These are phyloP conservation scores for Amniataba percoides DNA, from an alignment of 2,797 vertebrate species.

Conservation along the genomic window DNA sequence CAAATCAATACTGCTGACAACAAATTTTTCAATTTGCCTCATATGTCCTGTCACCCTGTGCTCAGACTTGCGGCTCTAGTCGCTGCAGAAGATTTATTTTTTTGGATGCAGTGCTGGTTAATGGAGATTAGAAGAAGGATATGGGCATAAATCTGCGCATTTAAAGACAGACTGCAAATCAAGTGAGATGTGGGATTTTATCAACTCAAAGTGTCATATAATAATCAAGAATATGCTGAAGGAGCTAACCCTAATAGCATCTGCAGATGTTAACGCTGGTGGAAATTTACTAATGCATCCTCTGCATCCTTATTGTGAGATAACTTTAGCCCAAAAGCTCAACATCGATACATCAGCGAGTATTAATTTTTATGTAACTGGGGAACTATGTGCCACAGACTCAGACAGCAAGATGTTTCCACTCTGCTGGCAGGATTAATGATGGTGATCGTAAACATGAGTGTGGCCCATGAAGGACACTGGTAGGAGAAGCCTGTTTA, in stretches of 20 bases:
- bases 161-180: not conserved
- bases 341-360: slow-evolving; percentile 41
- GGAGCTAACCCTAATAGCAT: not conserved
- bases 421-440: slow-evolving; percentile 69
- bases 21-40: slow-evolving; percentile 84
- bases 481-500: slow-evolving; percentile 70
- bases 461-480: slow-evolving; percentile 74
- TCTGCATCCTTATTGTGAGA: slow-evolving; percentile 28
- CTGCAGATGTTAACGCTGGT: not conserved
- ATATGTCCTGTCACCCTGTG: slow-evolving; percentile 76
- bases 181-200: not conserved
- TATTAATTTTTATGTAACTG: slow-evolving; percentile 59
- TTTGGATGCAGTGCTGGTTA: slow-evolving; percentile 21
- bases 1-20: slow-evolving; percentile 87
- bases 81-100: slow-evolving; percentile 19
- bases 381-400: slow-evolving; percentile 36
- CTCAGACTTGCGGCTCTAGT: slow-evolving; percentile 14
- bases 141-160: not conserved
- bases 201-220: not conserved
- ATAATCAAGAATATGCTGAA: not conserved
- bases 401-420: slow-evolving; percentile 57
- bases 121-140: slow-evolving; percentile 19
- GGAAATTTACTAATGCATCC: slow-evolving; percentile 10
- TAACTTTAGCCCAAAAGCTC: slow-evolving; percentile 32
- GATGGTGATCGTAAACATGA: slow-evolving; percentile 70